Conservation (phyloP, 2,888 invertebrate species). For the Volucella bombylans region DNA sequence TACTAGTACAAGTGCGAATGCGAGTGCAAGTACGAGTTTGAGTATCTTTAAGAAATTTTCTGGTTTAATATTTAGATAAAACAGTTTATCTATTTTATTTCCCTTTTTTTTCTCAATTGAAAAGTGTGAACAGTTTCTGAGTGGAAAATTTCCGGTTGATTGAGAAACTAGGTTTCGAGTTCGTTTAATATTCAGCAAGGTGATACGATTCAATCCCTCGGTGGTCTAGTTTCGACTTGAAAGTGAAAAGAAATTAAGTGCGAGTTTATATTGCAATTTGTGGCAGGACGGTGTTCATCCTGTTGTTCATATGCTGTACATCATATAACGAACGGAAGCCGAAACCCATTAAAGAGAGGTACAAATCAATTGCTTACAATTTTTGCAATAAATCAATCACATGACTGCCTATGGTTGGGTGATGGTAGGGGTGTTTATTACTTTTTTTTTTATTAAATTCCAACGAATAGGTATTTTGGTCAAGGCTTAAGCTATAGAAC, state of each 20-base stretch:
- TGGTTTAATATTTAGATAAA: no score
- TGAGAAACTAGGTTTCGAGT: neutral
- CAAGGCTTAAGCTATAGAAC: slow-evolving; percentile 37
- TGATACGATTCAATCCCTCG: slow-evolving; percentile 25
- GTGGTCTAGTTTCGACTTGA: slow-evolving; percentile 14
- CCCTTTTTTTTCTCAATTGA: neutral
- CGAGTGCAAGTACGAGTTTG: no score
- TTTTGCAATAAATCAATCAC: slow-evolving; percentile 28
- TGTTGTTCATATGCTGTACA: no score
- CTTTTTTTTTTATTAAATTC: slow-evolving; percentile 1
- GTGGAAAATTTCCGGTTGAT: slow-evolving; percentile 19
- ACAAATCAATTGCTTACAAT: slow-evolving; percentile 10
- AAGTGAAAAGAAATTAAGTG: slow-evolving; percentile 14
- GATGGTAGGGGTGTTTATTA: neutral
- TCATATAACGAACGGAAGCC: no score
- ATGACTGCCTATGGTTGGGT: no score
- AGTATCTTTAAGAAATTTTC: no score
- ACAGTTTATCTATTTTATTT: no score
- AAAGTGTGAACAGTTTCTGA: slow-evolving; percentile 19
- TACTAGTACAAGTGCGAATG: no score
- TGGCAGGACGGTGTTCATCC: no score
- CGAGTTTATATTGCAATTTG: neutral
- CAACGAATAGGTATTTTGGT: slow-evolving; percentile 26
- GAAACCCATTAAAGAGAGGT: slow-evolving; percentile 11
- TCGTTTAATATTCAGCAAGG: neutral